Evolutionary conservation across 53 echinoderm and acorn worm genomes (phyloP), one percentile per base, ranked within the genome.

Genomic region (Echinarachnius parma): DNA sequence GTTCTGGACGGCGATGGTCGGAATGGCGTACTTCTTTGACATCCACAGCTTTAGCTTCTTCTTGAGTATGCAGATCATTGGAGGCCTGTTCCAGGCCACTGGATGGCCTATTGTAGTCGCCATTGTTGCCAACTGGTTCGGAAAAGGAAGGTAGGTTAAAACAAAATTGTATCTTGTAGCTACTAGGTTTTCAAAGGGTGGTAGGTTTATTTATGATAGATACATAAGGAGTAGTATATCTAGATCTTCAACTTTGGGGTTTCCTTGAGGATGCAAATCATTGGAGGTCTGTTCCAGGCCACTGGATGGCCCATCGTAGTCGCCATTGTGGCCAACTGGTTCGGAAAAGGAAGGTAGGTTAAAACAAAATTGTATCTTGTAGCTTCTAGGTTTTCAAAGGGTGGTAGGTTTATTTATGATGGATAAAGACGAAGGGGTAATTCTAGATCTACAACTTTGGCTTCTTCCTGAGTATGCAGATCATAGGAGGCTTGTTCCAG

Each of bases 91-190:
- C 44, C 95, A 94, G 55, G 90, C 95, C 13, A 84, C 87, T 8
- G 95, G 95, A 1, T 94, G 95, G 95, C 95, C 95, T 5, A 82
- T 77, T 34, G 86, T 94, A n/a, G 82, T 94, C 4, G 80, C 95
- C 4, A 76, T 90, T 7, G 81, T 94, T 14, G 95, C 87, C 30
- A 94, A 94, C 53, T 94, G 95, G 95, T 94, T 87, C 71, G 90
- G 90, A 1, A 94, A 94, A 54, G 90, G 90, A 47, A 90, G 79
- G 95, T 94, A 27, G 90, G 87, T 52, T 21, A 34, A 28, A 48
- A 3, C 30, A 14, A 9, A 18, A 27, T 25, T 53, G 18, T 7
- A 9, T 48, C 13, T 5, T 9, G 5, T 48, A 7, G 9, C 3
- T 48, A 16, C 4, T 9, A 48, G 16, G 2, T 3, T 4, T 3